phyloP scores from a whole-genome alignment of 2,797 vertebrate species.

The Balearica regulorum region DNA sequence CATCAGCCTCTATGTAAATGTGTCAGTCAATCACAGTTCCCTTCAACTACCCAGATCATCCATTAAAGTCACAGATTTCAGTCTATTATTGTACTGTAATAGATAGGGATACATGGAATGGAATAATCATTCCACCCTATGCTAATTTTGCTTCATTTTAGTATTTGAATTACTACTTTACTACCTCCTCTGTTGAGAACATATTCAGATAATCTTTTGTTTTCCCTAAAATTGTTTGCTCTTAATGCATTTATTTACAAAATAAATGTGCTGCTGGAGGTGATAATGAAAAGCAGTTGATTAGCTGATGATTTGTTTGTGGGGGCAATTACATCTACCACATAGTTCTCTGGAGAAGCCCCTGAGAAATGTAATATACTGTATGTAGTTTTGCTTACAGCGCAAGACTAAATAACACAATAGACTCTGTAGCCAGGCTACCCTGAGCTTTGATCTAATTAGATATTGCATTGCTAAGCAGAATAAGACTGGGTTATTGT shows the following conservation, averaged over 20 bases:
- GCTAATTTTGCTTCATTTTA: slow-evolving; percentile 49
- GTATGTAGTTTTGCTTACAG: slow-evolving; percentile 38
- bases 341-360: slow-evolving; percentile 25
- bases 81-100: slow-evolving; percentile 42
- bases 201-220: slow-evolving; percentile 53
- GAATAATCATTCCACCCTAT: slow-evolving; percentile 47
- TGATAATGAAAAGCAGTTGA: slow-evolving; percentile 63
- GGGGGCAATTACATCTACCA: slow-evolving; percentile 57
- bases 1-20: slow-evolving; percentile 57
- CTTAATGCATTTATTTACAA: slow-evolving; percentile 64
- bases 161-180: slow-evolving; percentile 54
- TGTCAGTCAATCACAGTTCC: slow-evolving; percentile 60
- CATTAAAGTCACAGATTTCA: slow-evolving; percentile 55
- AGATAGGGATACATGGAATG: slow-evolving; percentile 18
- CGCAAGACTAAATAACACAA: slow-evolving; percentile 3
- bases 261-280: slow-evolving; percentile 56
- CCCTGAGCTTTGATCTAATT: slow-evolving; percentile 43
- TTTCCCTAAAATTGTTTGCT: slow-evolving; percentile 54
- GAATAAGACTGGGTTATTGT: neutral
- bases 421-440: neutral
- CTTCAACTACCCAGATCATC: slow-evolving; percentile 48
- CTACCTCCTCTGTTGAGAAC: slow-evolving; percentile 5
- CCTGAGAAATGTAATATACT: slow-evolving; percentile 49
- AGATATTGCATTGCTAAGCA: neutral
- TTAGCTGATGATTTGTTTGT: slow-evolving; percentile 63